Evolutionary conservation across 2,113 vertebrate species (phyloP), one percentile per base, ranked within the genome.

Genomic region (Coptodon bakossiorum): DNA sequence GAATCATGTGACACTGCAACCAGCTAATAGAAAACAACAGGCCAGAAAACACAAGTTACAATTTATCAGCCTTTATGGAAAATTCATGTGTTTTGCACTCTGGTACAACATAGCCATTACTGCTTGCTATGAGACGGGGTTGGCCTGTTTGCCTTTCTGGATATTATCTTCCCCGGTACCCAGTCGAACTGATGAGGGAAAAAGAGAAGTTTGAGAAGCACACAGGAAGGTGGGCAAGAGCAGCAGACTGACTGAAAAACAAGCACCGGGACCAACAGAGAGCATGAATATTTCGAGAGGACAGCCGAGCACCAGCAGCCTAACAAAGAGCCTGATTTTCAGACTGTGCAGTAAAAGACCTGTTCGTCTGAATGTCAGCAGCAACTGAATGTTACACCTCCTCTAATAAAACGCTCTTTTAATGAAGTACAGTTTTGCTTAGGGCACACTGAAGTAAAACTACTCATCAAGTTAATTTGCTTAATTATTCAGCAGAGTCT

Each of bases 391-490:
- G 52, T 91, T 71, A 88, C 57, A 85, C 6, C 36, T 86, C 56
- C 14, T 91, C 24, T 36, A 48, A 40, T 83, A 76, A 81, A 85
- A 68, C 24, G 14, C 45, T 71, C 4, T 50, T 78, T 61, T 61
- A 82, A 86, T 56, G 80, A 88, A 81, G 40, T 36, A 19, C 9
- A 40, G 73, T 53, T 59, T 61, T 88, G 78, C 61, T 52, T 54
- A 88, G 54, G 53, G 78, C 68, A 82, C 52, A 78, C 8, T 40
- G 54, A 89, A 86, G 56, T 54, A 81, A 90, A 82, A 83, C 54
- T 86, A 90, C 61, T 84, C 82, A 85, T 93, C 56, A 82, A 90
- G 86, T 90, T 89, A 76, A 90, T 89, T 90, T 91, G 50, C 53
- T 82, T 86, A 91, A 91, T 91, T 90, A 89, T 89, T 89, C 85